Evolutionary conservation across 2,113 vertebrate genomes (phyloP), one percentile per base, ranked within the genome.

Genomic region (Junco hyemalis): DNA sequence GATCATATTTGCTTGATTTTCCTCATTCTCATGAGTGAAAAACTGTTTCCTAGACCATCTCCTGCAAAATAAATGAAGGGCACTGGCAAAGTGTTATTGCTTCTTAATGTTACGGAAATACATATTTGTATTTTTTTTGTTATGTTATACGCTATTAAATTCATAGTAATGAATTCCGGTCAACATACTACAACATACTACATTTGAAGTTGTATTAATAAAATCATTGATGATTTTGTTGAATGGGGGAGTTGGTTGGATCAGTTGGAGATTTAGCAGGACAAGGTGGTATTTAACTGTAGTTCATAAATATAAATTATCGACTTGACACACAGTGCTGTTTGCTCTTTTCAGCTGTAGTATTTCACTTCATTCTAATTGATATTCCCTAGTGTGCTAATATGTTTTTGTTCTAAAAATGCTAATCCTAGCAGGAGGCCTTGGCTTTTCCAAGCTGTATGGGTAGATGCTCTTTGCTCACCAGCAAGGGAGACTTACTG

Each of bases 301-400:
- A 22, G 14, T 65, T 85, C 85, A 65, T 81, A 84, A 61, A 33
- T 69, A 72, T 0, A 84, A 64, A 29, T 93, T 64, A 48, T 5
- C 56, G 53, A 28, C 73, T 66, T 91, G 72, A 87, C 36, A 65
- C 36, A 69, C 35, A 48, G 26, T 60, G 31, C 5, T 89, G 47
- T 91, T 95, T 90, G n/a, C n/a, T 91, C 36, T 89, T 91, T 85
- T 76, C 61, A 68, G 19, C n/a, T 87, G 36, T 17, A 90, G 2
- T 95, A 53, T 93, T 95, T 91, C 80, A 76, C 42, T 88, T 95
- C 33, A 26, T 38, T 88, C 15, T 88, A 61, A 59, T 18, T 91
- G 45, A 22, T 95, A 86, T 65, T 94, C 91, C 26, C 25, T 95
- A 23, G 29, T n/a, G 26, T 78, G 35, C 42, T 59, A 13, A 13